A percentile compares a stretch with the other conserved stretches of the same genome.
Evolutionary conservation across 2,888 invertebrate species (phyloP).

Genomic region (Pammene aurita): DNA sequence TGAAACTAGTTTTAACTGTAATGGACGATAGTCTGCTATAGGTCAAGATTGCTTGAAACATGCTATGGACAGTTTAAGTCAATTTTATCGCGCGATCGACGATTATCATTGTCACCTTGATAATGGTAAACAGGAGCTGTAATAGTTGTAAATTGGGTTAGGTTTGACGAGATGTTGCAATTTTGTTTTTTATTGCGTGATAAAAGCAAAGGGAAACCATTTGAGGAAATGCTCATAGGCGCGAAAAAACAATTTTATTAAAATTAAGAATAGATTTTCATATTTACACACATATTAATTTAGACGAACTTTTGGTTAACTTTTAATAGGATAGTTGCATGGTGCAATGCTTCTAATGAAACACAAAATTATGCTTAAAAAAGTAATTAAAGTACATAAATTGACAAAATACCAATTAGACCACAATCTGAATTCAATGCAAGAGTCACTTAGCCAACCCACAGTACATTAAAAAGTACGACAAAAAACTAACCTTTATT

Average conservation of each 20-base stretch:
- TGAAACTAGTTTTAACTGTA: slow-evolving; percentile 33
- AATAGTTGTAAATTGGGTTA: neutral
- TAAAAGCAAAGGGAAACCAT: neutral
- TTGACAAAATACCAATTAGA: neutral
- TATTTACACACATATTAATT: too few species aligned
- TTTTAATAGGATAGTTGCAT: too few species aligned
- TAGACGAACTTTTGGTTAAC: too few species aligned
- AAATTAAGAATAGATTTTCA: too few species aligned
- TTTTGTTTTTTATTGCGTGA: neutral
- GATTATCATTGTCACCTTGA: neutral
- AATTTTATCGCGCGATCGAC: slow-evolving; percentile 4
- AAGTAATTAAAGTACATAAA: neutral
- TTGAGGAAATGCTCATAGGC: neutral
- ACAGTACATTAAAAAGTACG: slow-evolving; percentile 6
- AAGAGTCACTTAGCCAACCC: slow-evolving; percentile 1
- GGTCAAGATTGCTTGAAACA: slow-evolving; percentile 12
- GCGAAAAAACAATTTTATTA: neutral
- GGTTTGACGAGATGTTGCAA: slow-evolving; percentile 17
- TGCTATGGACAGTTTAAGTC: neutral
- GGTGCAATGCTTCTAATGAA: too few species aligned
- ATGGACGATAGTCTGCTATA: slow-evolving; percentile 10
- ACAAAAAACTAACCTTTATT: slow-evolving; percentile 17
- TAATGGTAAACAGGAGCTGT: neutral
- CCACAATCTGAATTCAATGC: slow-evolving; percentile 3
- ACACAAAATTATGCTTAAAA: too few species aligned